Percentiles rank a stretch among this genome's conserved stretches.
Evolutionary conservation across 92 coral and sea anemone species (phyloP).

Genomic region (Zoanthus gigantus): DNA sequence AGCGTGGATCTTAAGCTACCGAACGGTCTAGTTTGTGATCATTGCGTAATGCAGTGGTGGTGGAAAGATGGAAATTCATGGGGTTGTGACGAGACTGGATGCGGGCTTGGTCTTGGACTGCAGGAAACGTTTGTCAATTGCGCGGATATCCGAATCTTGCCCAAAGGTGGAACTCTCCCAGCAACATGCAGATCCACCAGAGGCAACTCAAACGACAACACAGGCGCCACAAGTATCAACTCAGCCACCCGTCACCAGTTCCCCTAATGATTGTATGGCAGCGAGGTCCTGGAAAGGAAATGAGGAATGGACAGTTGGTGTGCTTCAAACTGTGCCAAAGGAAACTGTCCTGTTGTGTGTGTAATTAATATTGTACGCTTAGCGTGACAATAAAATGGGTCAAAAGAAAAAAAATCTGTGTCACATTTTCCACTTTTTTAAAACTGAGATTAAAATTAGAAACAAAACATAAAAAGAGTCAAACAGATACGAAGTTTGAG

Average conservation of each 20-base stretch:
- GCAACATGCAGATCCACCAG: conserved; percentile 34
- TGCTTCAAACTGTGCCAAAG: conserved; percentile 24
- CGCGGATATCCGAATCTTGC: conserved; percentile 82
- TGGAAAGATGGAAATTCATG: conserved; percentile 91
- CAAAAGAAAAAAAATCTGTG: too few relatives aligned
- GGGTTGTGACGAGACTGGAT: conserved; percentile 74
- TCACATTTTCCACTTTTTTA: too few relatives aligned
- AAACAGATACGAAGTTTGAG: too few relatives aligned
- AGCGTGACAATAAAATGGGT: too few relatives aligned
- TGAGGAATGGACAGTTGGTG: conserved; percentile 33
- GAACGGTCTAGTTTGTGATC: conserved; percentile 78
- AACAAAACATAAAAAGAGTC: too few relatives aligned
- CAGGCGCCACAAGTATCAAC: conserved; percentile 43
- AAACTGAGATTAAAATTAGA: too few relatives aligned
- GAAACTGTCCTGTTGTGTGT: conserved; percentile 37
- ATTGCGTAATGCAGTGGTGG: conserved; percentile 99
- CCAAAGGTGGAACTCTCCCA: conserved; percentile 51
- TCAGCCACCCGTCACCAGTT: conserved; percentile 13
- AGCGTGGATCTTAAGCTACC: conserved; percentile 14
- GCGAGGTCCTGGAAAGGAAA: neutral
- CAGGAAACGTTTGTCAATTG: conserved; percentile 97
- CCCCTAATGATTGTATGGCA: conserved; percentile 1
- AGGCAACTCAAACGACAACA: conserved; percentile 14
- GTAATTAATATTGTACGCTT: neutral
- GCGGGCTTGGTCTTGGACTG: conserved; percentile 76